These are phyloP conservation scores for Chrysomallon squamiferum DNA, from an alignment of 1,140 invertebrate species.

Conservation along the genomic window DNA sequence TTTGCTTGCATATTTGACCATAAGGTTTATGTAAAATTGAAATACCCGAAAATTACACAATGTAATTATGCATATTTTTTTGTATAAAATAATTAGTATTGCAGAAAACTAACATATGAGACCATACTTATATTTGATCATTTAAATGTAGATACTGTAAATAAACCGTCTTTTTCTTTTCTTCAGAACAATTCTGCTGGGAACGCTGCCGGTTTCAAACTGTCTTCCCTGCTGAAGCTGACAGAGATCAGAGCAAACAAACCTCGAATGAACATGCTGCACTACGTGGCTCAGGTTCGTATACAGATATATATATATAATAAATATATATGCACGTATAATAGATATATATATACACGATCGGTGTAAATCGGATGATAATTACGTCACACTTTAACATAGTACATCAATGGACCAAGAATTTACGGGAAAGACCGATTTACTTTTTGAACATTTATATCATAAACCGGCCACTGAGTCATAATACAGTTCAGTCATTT, in stretches of 20 bases:
- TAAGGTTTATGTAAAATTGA: too few species aligned
- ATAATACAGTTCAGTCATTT: too few species aligned
- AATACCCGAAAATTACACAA: too few species aligned
- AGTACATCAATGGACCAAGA: background rate
- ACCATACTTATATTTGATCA: too few species aligned
- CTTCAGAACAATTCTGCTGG: slow-evolving; percentile 92
- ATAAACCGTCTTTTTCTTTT: too few species aligned
- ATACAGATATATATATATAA: background rate
- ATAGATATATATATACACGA: background rate
- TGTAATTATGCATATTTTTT: too few species aligned
- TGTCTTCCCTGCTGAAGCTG: slow-evolving; percentile 92
- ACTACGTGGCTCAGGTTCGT: slow-evolving; percentile 78
- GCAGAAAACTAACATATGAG: too few species aligned
- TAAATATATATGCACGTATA: background rate
- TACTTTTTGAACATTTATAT: too few species aligned
- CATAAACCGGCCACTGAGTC: too few species aligned
- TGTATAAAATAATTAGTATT: too few species aligned
- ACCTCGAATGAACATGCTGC: slow-evolving; percentile 95
- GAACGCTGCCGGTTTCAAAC: slow-evolving; percentile 95
- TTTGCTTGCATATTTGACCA: too few species aligned
- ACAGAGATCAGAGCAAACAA: slow-evolving; percentile 96
- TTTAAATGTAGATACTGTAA: too few species aligned
- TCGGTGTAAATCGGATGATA: background rate
- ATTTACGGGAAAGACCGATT: background rate
- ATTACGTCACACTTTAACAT: background rate